Base-by-base conservation (phyloP, 1,140 invertebrate species). In the Melanaphis sacchari region DNA sequence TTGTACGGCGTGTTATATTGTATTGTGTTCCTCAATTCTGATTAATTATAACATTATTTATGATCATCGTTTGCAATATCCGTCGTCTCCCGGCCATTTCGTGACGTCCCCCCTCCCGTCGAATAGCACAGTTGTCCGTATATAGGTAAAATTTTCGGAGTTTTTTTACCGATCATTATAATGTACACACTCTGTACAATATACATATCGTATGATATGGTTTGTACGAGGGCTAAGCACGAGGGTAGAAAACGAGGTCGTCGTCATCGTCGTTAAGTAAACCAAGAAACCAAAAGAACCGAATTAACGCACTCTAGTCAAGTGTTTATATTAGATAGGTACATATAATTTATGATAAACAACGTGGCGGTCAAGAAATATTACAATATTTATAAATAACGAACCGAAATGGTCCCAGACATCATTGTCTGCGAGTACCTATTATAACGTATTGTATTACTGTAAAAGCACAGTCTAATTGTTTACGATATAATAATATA, bases 11-110 rank as follows among this genome's bases (percentile, higher is more conserved):
- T 76, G 2, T 49, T 49, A 49, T 18, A 76, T 76, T 18, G 59
- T 21, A 76, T 76, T 76, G 59, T 76, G 59, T 76, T 76, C n/a
- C 5, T 76, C 59, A 76, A n/a, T n/a, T 31, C 59, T 76, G 59
- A 76, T 76, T 76, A 76, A 76, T 76, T 76, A 76, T 76, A 21
- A 76, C n/a, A 76, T 76, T 76, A 76, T 76, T 76, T 36, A 76
- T 76, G 2, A 76, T 76, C 59, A 15, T n/a, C 9, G 54, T 59
- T 24, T 11, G 31, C 59, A 5, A 49, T 18, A 18, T 36, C 31
- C 31, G 7, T 52, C 21, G 52, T 52, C 59, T 52, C 22, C 52
- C 31, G 59, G 59, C 31, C 4, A n/a, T n/a, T 76, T 76, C 59
- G 59, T n/a, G 59, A 66, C 31, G 1, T n/a, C 11, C 31, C n/a